Evolutionary conservation across 2,113 vertebrate genomes (phyloP).

Genomic region (Progne subis): DNA sequence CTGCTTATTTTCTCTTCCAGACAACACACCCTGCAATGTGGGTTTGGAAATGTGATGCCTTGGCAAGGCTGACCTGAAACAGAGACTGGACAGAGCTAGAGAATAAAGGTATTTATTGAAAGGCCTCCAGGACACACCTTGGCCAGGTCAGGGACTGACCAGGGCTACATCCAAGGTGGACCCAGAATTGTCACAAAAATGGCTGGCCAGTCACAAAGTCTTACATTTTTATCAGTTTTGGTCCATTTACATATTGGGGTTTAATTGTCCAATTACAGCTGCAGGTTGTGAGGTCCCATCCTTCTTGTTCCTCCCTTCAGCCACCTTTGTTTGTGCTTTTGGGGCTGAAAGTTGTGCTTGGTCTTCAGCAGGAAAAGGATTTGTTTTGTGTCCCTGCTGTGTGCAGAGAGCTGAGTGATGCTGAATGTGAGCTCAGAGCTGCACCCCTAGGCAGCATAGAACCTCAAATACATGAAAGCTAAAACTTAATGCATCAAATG

Average conservation of each 20-base stretch:
- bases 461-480: neutral
- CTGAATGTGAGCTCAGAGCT: neutral
- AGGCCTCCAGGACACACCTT: neutral
- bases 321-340: neutral
- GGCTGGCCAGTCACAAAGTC: neutral
- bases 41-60: neutral
- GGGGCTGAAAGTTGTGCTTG: neutral
- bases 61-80: neutral
- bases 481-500: neutral
- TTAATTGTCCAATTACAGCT: neutral
- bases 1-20: neutral
- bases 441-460: neutral
- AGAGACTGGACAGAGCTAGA: neutral
- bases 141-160: neutral
- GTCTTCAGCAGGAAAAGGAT: neutral
- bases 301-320: neutral
- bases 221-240: neutral
- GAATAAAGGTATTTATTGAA: neutral
- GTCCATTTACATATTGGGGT: neutral
- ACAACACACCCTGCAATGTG: neutral
- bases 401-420: neutral
- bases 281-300: neutral
- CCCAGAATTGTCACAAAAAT: neutral
- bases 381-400: neutral
- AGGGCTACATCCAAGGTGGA: neutral